These are phyloP conservation scores for Drosophila melanogaster DNA, from an alignment of 1,140 invertebrate genomes.

Conservation along the genomic window DNA sequence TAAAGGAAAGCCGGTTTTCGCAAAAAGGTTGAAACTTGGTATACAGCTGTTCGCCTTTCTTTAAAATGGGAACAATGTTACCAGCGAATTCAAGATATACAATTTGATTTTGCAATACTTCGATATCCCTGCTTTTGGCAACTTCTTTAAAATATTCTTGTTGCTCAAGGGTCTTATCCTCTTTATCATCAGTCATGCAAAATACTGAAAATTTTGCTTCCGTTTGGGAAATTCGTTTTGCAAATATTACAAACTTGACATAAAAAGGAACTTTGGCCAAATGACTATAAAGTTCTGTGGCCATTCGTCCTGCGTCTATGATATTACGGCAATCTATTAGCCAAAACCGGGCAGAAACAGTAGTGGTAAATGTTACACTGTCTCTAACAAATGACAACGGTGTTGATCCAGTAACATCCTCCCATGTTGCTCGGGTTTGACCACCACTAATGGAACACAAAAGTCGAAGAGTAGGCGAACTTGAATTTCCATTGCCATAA, in stretches of 20 bases:
- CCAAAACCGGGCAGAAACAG: constrained; percentile 99
- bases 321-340: constrained; percentile 99
- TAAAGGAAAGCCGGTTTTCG: constrained; percentile 97
- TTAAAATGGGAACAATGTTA: constrained; percentile 98
- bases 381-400: constrained; percentile 99
- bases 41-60: constrained; percentile 97
- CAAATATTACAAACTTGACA: constrained; percentile 97
- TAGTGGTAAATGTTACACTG: constrained; percentile 99
- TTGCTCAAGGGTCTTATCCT: constrained; percentile 98
- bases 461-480: constrained; percentile 95
- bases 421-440: constrained; percentile 98
- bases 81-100: constrained; percentile 98
- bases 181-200: constrained; percentile 99
- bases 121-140: constrained; percentile 98
- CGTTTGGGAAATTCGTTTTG: constrained; percentile 94
- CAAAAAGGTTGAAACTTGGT: constrained; percentile 98
- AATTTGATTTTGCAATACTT: constrained; percentile 97
- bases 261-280: constrained; percentile 98
- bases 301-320: constrained; percentile 98
- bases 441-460: constrained; percentile 99
- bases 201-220: constrained; percentile 98
- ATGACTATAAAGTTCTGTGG: constrained; percentile 97
- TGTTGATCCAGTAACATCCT: constrained; percentile 99
- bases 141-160: constrained; percentile 99
- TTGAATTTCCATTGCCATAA: constrained; percentile 87